Conservation (phyloP, 2,797 vertebrate species). For the Rhinatrema bivittatum region DNA sequence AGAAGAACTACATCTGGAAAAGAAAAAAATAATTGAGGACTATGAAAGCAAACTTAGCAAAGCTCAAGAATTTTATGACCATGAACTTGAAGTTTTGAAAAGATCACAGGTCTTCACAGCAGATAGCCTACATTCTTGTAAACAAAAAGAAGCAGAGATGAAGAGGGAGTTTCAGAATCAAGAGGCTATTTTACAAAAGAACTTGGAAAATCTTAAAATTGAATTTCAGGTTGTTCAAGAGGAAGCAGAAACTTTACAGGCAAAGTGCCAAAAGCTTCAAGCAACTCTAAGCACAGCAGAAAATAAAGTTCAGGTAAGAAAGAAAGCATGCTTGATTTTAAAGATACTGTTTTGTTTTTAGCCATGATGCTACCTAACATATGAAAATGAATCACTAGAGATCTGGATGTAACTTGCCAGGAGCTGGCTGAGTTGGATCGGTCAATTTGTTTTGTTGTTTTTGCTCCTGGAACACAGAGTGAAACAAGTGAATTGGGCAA, state of each 20-base stretch:
- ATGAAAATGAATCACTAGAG: no score
- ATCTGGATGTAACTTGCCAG: no score
- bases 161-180: conserved; percentile 89
- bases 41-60: conserved; percentile 91
- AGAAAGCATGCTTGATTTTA: background rate
- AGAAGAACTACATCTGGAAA: conserved; percentile 83
- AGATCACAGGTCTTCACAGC: conserved; percentile 90
- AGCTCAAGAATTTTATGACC: conserved; percentile 91
- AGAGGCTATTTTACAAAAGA: conserved; percentile 86
- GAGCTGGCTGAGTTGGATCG: no score
- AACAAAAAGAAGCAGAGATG: conserved; percentile 88
- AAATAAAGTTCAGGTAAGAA: conserved; percentile 73
- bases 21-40: conserved; percentile 86
- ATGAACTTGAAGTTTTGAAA: conserved; percentile 92
- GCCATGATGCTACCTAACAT: no score
- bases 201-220: conserved; percentile 79
- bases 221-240: conserved; percentile 86
- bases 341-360: no score
- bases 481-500: no score
- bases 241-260: conserved; percentile 78
- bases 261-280: conserved; percentile 87
- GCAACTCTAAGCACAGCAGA: conserved; percentile 67
- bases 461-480: no score
- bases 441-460: no score
- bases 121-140: conserved; percentile 86